phyloP scores from a whole-genome alignment of 2,888 invertebrate genomes.

The Malacosoma neustria region DNA sequence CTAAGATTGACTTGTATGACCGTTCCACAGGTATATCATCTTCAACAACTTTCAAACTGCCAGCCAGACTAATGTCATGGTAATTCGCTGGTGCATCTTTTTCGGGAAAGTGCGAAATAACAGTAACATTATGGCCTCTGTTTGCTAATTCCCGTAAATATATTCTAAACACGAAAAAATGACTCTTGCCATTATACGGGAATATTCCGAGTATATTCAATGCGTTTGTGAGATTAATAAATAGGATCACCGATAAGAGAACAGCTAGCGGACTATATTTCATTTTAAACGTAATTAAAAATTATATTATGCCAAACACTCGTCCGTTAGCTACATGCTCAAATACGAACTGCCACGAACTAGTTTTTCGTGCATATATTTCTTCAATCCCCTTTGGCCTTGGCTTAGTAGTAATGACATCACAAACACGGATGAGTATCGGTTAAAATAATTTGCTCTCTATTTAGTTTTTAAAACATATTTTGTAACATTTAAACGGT shows the following conservation, averaged over 20 bases:
- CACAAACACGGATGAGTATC: too few species aligned
- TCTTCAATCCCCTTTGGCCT: too few species aligned
- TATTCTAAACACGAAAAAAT: conserved; percentile 78
- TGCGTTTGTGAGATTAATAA: conserved; percentile 17
- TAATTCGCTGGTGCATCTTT: conserved; percentile 67
- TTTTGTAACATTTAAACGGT: too few species aligned
- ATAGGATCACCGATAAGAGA: conserved; percentile 19
- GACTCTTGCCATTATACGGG: conserved; percentile 80
- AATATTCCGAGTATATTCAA: conserved; percentile 78
- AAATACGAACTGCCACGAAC: too few species aligned
- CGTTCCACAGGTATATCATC: conserved; percentile 26
- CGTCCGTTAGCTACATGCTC: background rate
- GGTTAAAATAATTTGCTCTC: too few species aligned
- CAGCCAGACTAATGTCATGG: conserved; percentile 70
- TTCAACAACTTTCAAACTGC: conserved; percentile 30
- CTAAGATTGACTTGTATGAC: conserved; percentile 29
- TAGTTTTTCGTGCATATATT: too few species aligned
- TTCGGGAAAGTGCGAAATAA: conserved; percentile 78
- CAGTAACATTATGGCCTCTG: conserved; percentile 79
- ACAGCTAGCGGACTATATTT: conserved; percentile 16
- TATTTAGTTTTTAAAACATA: too few species aligned
- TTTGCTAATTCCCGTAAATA: conserved; percentile 74
- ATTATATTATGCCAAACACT: background rate
- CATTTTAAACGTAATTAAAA: conserved; percentile 18
- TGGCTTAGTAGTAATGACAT: too few species aligned